Evolutionary conservation across 2,888 invertebrate species (phyloP).

Genomic region (Microplitis manilae): DNA sequence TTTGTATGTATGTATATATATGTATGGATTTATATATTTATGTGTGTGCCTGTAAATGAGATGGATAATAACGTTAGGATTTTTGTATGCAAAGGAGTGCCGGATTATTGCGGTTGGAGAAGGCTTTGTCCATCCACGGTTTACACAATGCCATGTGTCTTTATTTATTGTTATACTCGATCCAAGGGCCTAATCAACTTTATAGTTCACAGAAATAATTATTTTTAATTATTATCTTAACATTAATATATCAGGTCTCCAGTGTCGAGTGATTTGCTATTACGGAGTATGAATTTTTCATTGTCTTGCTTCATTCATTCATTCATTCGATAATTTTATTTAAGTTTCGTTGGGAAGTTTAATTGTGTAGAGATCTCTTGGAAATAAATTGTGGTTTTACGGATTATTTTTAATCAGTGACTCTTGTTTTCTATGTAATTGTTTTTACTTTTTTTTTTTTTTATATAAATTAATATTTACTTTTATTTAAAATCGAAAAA

Average conservation of each 20-base stretch:
- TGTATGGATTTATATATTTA: not conserved
- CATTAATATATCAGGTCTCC: too few relatives aligned
- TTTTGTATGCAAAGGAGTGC: constrained; percentile 60
- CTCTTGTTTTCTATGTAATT: too few relatives aligned
- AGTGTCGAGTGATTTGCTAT: too few relatives aligned
- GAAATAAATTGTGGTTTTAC: too few relatives aligned
- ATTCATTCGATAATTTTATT: not conserved
- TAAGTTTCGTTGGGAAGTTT: not conserved
- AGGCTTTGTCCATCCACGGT: constrained; percentile 52
- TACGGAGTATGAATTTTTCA: not conserved
- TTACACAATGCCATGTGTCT: constrained; percentile 37
- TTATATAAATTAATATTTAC: too few relatives aligned
- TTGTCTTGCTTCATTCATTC: not conserved
- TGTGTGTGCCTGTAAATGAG: not conserved
- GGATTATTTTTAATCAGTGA: too few relatives aligned
- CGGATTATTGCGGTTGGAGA: constrained; percentile 49
- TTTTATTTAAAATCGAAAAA: too few relatives aligned
- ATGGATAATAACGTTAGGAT: constrained; percentile 38
- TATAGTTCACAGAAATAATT: constrained; percentile 7
- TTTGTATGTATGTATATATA: too few relatives aligned
- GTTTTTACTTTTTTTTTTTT: too few relatives aligned
- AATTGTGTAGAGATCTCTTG: not conserved
- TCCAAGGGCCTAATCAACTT: constrained; percentile 33
- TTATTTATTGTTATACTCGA: not conserved
- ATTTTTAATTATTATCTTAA: too few relatives aligned